Evolutionary conservation across 2,888 invertebrate species (phyloP).

Genomic region (Teinopalpus imperialis): DNA sequence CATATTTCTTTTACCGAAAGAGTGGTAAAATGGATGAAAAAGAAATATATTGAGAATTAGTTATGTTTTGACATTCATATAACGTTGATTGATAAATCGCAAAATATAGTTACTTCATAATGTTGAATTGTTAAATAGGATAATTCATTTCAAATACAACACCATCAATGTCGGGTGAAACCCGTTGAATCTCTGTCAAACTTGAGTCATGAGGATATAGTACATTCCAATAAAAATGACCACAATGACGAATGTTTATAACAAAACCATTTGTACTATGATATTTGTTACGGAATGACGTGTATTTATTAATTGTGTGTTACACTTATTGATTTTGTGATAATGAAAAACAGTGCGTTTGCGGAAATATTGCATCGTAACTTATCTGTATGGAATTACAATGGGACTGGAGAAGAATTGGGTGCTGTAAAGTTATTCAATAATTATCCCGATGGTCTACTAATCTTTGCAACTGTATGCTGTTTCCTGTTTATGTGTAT

Average conservation of each 20-base stretch:
- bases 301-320: constrained; percentile 32
- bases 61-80: too few relatives aligned
- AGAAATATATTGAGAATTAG: too few relatives aligned
- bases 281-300: constrained; percentile 49
- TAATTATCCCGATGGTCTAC: constrained; percentile 84
- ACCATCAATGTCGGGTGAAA: constrained; percentile 48
- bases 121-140: constrained; percentile 20
- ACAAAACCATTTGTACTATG: constrained; percentile 52
- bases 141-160: constrained; percentile 27
- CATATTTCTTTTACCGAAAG: too few relatives aligned
- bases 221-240: constrained; percentile 47
- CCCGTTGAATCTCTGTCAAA: constrained; percentile 44
- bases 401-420: constrained; percentile 48
- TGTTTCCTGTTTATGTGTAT: constrained; percentile 88
- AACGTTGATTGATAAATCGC: too few relatives aligned
- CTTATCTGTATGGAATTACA: constrained; percentile 25
- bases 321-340: constrained; percentile 37
- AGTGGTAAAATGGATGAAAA: too few relatives aligned
- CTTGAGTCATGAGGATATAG: constrained; percentile 65
- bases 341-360: constrained; percentile 28
- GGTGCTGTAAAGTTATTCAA: constrained; percentile 79
- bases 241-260: constrained; percentile 40
- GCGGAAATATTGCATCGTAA: constrained; percentile 23
- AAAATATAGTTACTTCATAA: not conserved
- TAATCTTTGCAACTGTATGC: constrained; percentile 86